A percentile compares a stretch with the other conserved stretches of the same genome.
Conservation (phyloP, 2,888 invertebrate species). For the Mechanitis mazaeus region DNA sequence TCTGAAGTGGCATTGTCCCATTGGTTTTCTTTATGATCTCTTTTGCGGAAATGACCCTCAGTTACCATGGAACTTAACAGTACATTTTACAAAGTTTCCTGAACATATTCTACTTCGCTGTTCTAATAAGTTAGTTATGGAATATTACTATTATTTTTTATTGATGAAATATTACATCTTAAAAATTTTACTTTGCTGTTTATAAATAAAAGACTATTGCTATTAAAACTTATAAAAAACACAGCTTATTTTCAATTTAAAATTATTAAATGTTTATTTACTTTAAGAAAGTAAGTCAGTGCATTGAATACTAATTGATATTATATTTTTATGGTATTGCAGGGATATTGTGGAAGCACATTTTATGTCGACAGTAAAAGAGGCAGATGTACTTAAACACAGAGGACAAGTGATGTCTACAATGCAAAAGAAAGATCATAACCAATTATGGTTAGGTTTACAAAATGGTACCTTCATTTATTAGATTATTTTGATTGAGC, state of each 20-base stretch:
- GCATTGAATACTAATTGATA: no score
- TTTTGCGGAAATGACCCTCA: constrained; percentile 80
- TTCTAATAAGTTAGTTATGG: constrained; percentile 81
- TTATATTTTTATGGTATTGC: constrained; percentile 32
- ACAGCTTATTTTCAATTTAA: no score
- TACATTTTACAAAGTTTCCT: constrained; percentile 97
- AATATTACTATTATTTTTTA: neutral
- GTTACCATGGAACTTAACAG: constrained; percentile 94
- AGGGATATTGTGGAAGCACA: constrained; percentile 95
- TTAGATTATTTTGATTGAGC: no score
- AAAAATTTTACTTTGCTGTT: no score
- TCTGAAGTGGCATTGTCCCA: constrained; percentile 91
- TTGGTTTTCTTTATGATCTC: constrained; percentile 95
- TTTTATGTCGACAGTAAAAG: constrained; percentile 96
- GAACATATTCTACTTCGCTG: constrained; percentile 92
- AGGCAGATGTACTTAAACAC: constrained; percentile 98
- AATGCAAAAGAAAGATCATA: constrained; percentile 98
- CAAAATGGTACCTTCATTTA: constrained; percentile 83
- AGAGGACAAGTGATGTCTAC: constrained; percentile 90
- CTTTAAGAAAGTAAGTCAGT: no score
- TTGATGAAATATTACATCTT: no score
- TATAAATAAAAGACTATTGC: no score
- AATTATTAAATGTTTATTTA: no score
- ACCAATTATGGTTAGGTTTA: constrained; percentile 95
- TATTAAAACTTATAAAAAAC: neutral